A percentile compares a stretch with the other conserved stretches of the same genome.
These are phyloP conservation scores for Trachelus stipa DNA, from an alignment of 2,888 invertebrate species.

Conservation along the genomic window DNA sequence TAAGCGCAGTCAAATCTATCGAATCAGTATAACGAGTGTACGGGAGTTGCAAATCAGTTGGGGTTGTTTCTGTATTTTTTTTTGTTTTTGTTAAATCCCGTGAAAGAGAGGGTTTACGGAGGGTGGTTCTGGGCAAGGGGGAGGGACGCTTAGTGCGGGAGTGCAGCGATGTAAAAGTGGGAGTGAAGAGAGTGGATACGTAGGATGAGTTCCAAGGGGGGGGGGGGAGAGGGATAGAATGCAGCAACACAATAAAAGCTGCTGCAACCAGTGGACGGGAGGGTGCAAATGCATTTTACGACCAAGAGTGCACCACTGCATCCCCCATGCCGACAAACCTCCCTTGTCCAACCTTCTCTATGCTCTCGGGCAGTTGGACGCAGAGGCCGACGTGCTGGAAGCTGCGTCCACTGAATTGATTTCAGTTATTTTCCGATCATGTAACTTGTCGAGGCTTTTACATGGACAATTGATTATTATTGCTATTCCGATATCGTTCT, in stretches of 20 bases:
- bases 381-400: conserved; percentile 15
- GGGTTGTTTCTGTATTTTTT: conserved; percentile 38
- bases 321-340: conserved; percentile 20
- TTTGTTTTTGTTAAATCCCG: conserved; percentile 24
- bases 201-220: not conserved
- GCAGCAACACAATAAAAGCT: conserved; percentile 49
- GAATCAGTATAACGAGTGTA: conserved; percentile 64
- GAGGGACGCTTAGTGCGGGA: conserved; percentile 20
- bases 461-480: conserved; percentile 55
- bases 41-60: conserved; percentile 60
- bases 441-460: conserved; percentile 46
- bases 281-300: conserved; percentile 58
- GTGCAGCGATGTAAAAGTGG: conserved; percentile 12
- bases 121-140: conserved; percentile 14
- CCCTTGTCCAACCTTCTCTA: conserved; percentile 28
- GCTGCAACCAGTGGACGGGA: conserved; percentile 30
- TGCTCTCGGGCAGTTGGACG: conserved; percentile 18
- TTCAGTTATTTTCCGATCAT: conserved; percentile 51
- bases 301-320: conserved; percentile 37
- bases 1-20: conserved; percentile 61
- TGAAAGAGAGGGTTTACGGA: conserved; percentile 14
- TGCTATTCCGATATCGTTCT: conserved; percentile 39
- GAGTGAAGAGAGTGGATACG: conserved; percentile 24
- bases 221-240: conserved; percentile 17
- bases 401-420: conserved; percentile 46